Evolutionary conservation across 1,140 invertebrate species (phyloP), one percentile per base, ranked within the genome.

Genomic region (Colletes gigas): DNA sequence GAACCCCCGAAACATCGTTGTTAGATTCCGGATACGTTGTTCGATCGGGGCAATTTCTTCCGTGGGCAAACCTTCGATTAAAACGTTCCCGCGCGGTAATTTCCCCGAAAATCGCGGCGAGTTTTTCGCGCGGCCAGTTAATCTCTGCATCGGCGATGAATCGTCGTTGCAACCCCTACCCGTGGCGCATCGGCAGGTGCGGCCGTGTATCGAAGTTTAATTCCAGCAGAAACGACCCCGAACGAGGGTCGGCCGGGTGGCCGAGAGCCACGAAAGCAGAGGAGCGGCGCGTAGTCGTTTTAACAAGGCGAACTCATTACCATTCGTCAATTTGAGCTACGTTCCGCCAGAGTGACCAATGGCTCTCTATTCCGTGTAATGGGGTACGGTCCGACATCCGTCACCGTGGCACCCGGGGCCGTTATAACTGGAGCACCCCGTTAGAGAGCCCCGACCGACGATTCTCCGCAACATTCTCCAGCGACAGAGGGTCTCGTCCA

Each of bases 291-390:
- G 83, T 90, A 88, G 92, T 92, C 91, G 90, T 92, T 93, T 54
- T 93, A 93, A 93, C 93, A 90, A 92, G 90, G 79, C 88, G 89
- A 92, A 93, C 92, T 93, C 93, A 93, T 93, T 93, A 93, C 91
- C 93, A 93, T 93, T 93, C 91, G 92, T 93, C 93, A 93, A 93
- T 93, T 93, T 93, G 93, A 93, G 88, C 88, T 93, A 93, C 90
- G 89, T 88, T 91, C 90, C 88, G 85, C 76, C 85, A 78, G 83
- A 93, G 92, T 93, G 93, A 93, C 93, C 93, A 93, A 93, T 93
- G 92, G 93, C 90, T 93, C 92, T 92, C 92, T 92, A 91, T 93
- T 91, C 85, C 85, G 83, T 86, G 90, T 93, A 93, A 93, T 93
- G 92, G 93, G 84, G 83, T 91, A 89, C 85, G 88, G 88, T 86